A percentile compares a stretch with the other conserved stretches of the same genome.
phyloP scores from a whole-genome alignment of 2,797 vertebrate genomes.

The Meriones psammophilus region DNA sequence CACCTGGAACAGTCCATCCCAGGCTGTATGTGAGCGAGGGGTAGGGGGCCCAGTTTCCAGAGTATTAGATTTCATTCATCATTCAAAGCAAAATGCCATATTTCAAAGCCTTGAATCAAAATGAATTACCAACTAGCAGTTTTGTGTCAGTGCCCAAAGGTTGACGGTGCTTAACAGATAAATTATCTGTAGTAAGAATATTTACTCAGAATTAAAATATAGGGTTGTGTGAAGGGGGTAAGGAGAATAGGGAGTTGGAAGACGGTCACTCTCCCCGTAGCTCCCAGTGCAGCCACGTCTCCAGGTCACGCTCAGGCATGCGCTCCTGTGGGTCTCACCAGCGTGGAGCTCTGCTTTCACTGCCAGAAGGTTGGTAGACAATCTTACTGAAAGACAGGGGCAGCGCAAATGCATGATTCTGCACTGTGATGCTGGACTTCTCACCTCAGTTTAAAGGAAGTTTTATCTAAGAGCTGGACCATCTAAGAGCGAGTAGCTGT shows the following conservation, averaged over 20 bases:
- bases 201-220: conserved; percentile 85
- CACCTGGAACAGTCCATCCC: conserved; percentile 77
- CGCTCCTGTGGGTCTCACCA: neutral
- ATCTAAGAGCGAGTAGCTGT: conserved; percentile 19
- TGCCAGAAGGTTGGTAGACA: conserved; percentile 78
- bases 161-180: conserved; percentile 87
- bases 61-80: conserved; percentile 83
- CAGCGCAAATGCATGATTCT: neutral
- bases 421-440: neutral
- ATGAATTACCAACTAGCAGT: conserved; percentile 80
- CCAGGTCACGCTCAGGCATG: neutral
- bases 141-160: conserved; percentile 86
- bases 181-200: conserved; percentile 86
- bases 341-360: neutral
- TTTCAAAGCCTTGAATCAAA: conserved; percentile 86
- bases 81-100: conserved; percentile 85
- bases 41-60: conserved; percentile 78
- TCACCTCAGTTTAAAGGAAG: neutral
- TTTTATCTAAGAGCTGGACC: neutral
- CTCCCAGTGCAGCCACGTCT: conserved; percentile 25
- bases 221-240: conserved; percentile 83
- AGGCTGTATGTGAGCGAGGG: conserved; percentile 72
- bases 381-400: conserved; percentile 73
- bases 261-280: neutral
- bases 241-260: neutral